Percentiles rank a stretch among this genome's conserved stretches.
phyloP scores from a whole-genome alignment of 2,888 invertebrate species.

The Philereme transversata region DNA sequence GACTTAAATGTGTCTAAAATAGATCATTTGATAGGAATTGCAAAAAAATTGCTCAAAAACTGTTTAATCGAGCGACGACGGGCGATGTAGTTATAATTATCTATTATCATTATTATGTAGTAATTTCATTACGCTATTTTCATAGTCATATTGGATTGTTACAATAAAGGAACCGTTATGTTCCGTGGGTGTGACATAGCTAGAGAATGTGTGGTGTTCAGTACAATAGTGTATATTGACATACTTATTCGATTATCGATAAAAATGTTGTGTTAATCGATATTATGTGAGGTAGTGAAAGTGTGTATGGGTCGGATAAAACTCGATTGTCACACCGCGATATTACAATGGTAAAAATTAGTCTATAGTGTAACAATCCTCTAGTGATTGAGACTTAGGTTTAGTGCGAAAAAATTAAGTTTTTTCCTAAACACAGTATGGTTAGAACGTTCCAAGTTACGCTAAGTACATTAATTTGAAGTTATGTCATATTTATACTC shows the following conservation, averaged over 20 bases:
- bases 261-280: conserved; percentile 16
- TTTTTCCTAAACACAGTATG: conserved; percentile 29
- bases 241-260: conserved; percentile 18
- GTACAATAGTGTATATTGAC: not conserved
- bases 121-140: conserved; percentile 68
- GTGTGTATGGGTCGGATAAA: conserved; percentile 2
- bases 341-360: not conserved
- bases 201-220: not conserved
- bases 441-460: conserved; percentile 45
- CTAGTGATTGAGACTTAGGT: conserved; percentile 39
- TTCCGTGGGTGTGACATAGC: not conserved
- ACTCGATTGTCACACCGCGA: conserved; percentile 3
- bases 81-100: conserved; percentile 47
- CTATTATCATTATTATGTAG: conserved; percentile 66
- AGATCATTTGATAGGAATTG: conserved; percentile 10
- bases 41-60: conserved; percentile 44
- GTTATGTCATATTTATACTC: conserved; percentile 44
- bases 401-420: conserved; percentile 26
- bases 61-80: conserved; percentile 45
- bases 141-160: conserved; percentile 55
- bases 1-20: conserved; percentile 1
- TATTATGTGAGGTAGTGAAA: conserved; percentile 1
- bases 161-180: conserved; percentile 35
- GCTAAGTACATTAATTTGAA: conserved; percentile 47
- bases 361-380: conserved; percentile 40